These are phyloP conservation scores for Amphipoea lucens DNA, from an alignment of 2,888 invertebrate genomes.

Conservation along the genomic window DNA sequence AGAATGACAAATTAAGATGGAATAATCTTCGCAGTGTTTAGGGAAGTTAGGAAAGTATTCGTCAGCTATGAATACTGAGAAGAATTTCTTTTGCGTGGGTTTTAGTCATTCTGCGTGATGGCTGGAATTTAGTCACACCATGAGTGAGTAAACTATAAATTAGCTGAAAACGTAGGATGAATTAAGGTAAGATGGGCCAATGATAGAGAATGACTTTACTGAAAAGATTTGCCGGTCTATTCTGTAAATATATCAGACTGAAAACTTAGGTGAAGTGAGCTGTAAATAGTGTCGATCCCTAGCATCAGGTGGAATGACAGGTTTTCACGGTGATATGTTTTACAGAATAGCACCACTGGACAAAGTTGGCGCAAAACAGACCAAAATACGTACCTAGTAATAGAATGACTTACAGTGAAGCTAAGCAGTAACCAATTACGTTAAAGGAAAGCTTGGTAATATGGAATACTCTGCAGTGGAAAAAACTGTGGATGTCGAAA, in stretches of 20 bases:
- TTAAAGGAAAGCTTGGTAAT: background rate
- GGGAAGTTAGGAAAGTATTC: constrained; percentile 15
- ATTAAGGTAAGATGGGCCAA: too few species aligned
- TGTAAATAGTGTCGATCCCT: too few species aligned
- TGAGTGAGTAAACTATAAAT: background rate
- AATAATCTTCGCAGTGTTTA: background rate
- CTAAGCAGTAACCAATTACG: background rate
- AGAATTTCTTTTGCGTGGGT: constrained; percentile 10
- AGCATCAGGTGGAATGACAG: too few species aligned
- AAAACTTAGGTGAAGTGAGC: too few species aligned
- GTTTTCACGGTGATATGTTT: too few species aligned
- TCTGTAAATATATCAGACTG: too few species aligned
- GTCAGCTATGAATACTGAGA: constrained; percentile 11
- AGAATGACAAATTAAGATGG: background rate
- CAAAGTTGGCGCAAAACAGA: background rate
- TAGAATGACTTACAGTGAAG: too few species aligned
- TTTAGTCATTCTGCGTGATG: background rate
- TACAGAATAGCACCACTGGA: background rate
- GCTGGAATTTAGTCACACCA: background rate
- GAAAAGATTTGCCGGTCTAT: too few species aligned
- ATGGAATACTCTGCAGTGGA: too few species aligned
- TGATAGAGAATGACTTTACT: background rate
- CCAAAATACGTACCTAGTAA: background rate
- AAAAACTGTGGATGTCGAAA: background rate
- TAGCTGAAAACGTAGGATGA: background rate